These are phyloP conservation scores for Hydrolagus affinis DNA, from an alignment of 2,113 vertebrate species.

Conservation along the genomic window DNA sequence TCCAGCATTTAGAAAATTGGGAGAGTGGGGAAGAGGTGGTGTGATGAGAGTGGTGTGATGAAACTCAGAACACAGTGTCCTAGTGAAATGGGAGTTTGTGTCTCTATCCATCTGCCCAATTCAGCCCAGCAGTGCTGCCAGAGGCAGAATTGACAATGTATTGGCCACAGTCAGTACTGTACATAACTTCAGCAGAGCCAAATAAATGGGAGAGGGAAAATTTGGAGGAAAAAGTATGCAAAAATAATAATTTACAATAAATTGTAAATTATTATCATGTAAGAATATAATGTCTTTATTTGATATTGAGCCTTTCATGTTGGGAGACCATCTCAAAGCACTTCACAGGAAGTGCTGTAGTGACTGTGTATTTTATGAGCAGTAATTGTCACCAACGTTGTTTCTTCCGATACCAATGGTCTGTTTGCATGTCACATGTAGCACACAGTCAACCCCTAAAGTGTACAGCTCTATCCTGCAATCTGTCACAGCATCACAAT, in stretches of 20 bases:
- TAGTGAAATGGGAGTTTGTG: background rate
- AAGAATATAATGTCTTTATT: no score
- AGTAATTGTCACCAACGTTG: background rate
- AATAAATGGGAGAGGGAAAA: background rate
- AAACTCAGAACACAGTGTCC: background rate
- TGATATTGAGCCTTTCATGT: no score
- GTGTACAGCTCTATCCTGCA: background rate
- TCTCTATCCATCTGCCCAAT: background rate
- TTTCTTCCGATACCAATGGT: background rate
- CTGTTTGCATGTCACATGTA: background rate
- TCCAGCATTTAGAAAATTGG: no score
- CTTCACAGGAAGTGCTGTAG: no score
- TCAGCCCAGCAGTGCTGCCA: background rate
- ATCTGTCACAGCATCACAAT: background rate
- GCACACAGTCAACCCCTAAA: background rate
- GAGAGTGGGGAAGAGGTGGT: background rate
- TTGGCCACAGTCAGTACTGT: background rate
- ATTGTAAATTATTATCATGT: no score
- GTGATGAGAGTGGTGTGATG: background rate
- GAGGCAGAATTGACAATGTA: background rate
- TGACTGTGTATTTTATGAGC: no score
- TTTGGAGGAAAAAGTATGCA: background rate
- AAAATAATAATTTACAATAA: no score
- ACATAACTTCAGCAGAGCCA: background rate
- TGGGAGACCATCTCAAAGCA: no score